Base-by-base conservation (phyloP, 2,113 vertebrate species). In the Nyctibius bracteatus region DNA sequence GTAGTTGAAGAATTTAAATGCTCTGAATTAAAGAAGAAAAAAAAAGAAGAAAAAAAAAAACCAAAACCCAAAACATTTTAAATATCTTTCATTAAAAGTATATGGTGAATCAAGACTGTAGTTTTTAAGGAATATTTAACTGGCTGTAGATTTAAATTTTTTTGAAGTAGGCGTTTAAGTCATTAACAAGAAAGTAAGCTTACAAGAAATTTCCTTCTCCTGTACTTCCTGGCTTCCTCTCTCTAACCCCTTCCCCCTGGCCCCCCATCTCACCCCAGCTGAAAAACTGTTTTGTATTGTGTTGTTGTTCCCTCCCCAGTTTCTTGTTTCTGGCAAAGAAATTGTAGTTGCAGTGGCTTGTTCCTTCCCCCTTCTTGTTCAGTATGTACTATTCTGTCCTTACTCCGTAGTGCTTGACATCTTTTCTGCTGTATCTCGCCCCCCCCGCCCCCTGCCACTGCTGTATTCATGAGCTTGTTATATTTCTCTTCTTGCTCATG, bases 351-450 rank as follows among this genome's bases (percentile, higher is more conserved):
- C 70, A 54, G 27, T 54, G 31, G 27, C 25, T 79, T 2, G 2
- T 90, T 46, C 61, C 51, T 66, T 33, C 18, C n/a, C 37, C 8
- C 5, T 55, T 57, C n/a, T 44, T 7, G 4, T 51, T 62, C 43
- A 82, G 43, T 10, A 9, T 2, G 1, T 10, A 1, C 8, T 28
- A 0, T 61, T 88, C 31, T 57, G 43, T 68, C 31, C 46, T 61
- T 31, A 52, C 35, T 24, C n/a, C 0, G 0, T 5, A 24, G 39
- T 21, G 27, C 9, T 33, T 57, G 28, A 61, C 14, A 23, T 37
- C 35, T 77, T n/a, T 71, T 41, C 71, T 66, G 31, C 55, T 62
- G 7, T 12, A 30, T 21, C 37, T 37, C n/a, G n/a, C n/a, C n/a
- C 66, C 21, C 22, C 2, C 6, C 25, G 5, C 9, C 24, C 12